A percentile compares a stretch with the other conserved stretches of the same genome.
phyloP scores from a whole-genome alignment of 2,888 invertebrate genomes.

The Pediacus dermestoides region DNA sequence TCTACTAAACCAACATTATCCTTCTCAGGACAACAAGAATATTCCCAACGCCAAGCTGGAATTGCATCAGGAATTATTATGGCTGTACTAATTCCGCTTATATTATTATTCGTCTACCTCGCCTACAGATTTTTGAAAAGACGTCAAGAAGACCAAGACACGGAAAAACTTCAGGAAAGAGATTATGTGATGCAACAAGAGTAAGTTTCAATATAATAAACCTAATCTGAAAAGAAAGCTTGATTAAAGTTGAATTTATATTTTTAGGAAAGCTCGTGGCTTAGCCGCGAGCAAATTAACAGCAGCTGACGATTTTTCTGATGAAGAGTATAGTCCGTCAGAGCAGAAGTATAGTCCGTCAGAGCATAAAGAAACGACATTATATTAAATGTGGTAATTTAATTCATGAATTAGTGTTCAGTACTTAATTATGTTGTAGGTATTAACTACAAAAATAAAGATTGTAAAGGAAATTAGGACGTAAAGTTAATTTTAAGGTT shows the following conservation, averaged over 20 bases:
- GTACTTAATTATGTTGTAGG: no score
- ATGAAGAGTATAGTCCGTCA: slow-evolving; percentile 34
- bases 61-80: slow-evolving; percentile 74
- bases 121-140: slow-evolving; percentile 39
- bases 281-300: slow-evolving; percentile 41
- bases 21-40: slow-evolving; percentile 76
- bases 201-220: slow-evolving; percentile 9
- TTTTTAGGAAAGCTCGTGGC: slow-evolving; percentile 39
- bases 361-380: slow-evolving; percentile 29
- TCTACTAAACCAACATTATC: no score
- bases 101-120: slow-evolving; percentile 61
- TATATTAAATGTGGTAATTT: slow-evolving; percentile 24
- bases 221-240: background rate
- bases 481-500: no score
- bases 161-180: slow-evolving; percentile 27
- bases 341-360: slow-evolving; percentile 10
- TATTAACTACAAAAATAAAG: no score
- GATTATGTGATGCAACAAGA: slow-evolving; percentile 1
- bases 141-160: slow-evolving; percentile 34
- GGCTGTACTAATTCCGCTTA: slow-evolving; percentile 70
- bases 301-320: slow-evolving; percentile 37
- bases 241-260: slow-evolving; percentile 11
- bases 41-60: slow-evolving; percentile 72
- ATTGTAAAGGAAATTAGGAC: no score
- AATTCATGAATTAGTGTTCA: background rate